phyloP scores from a whole-genome alignment of 2,113 vertebrate species.

The Cottus gobio region DNA sequence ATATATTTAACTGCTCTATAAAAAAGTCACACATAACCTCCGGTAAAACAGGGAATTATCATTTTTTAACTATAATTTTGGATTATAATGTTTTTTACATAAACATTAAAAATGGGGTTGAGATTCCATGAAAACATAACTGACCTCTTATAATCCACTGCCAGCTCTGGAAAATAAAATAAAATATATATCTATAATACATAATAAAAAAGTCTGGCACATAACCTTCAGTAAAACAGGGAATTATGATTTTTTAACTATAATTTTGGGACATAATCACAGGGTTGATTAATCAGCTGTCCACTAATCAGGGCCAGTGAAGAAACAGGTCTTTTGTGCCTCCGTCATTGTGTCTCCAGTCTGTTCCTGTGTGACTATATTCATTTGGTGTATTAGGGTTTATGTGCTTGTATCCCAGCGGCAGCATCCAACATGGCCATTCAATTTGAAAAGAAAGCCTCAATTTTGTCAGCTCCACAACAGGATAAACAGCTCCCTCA shows the following conservation, averaged over 20 bases:
- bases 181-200: no score
- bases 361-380: slow-evolving; percentile 14
- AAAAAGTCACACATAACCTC: no score
- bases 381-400: slow-evolving; percentile 15
- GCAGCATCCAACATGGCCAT: slow-evolving; percentile 22
- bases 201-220: neutral
- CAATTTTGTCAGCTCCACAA: slow-evolving; percentile 23
- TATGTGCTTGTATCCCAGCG: neutral
- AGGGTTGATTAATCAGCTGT: neutral
- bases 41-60: no score
- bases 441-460: slow-evolving; percentile 31
- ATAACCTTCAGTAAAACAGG: neutral
- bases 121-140: no score
- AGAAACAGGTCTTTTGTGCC: neutral
- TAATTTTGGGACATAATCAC: neutral
- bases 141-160: no score
- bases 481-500: slow-evolving; percentile 8
- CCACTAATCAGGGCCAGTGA: neutral
- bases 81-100: no score
- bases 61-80: no score
- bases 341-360: neutral
- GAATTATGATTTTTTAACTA: neutral
- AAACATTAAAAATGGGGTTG: no score
- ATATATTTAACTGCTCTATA: no score
- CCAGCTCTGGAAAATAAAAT: no score